phyloP scores from a whole-genome alignment of 1,140 invertebrate genomes.

The Cherax destructor region DNA sequence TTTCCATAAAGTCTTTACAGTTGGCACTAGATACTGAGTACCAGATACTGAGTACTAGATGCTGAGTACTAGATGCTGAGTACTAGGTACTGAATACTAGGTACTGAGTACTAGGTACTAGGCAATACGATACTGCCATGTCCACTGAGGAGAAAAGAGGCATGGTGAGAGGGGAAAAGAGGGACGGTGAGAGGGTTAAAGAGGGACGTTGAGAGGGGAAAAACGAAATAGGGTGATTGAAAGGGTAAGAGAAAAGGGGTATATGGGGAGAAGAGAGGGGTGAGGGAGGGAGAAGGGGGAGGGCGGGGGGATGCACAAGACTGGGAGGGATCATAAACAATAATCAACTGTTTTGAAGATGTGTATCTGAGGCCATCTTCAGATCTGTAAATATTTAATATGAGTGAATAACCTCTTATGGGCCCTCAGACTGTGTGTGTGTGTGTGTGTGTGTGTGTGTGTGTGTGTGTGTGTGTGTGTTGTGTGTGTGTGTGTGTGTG shows the following conservation, averaged over 20 bases:
- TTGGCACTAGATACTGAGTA: too few species aligned
- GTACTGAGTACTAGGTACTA: too few species aligned
- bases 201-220: too few species aligned
- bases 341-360: too few species aligned
- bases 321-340: neutral
- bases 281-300: slow-evolving; percentile 1
- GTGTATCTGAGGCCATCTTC: too few species aligned
- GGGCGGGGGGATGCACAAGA: slow-evolving; percentile 1
- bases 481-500: neutral
- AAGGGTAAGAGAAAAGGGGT: neutral
- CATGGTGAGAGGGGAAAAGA: neutral
- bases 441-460: neutral
- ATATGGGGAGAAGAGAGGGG: neutral
- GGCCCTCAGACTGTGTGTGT: neutral
- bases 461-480: neutral
- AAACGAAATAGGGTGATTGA: neutral
- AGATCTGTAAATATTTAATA: too few species aligned
- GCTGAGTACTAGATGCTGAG: too few species aligned
- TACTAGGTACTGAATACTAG: neutral
- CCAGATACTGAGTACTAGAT: too few species aligned
- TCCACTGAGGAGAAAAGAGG: neutral
- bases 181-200: neutral
- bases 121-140: too few species aligned
- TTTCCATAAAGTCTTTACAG: too few species aligned
- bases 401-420: too few species aligned